Conservation (phyloP, 1,140 invertebrate species). For the Hetaerina americana region DNA sequence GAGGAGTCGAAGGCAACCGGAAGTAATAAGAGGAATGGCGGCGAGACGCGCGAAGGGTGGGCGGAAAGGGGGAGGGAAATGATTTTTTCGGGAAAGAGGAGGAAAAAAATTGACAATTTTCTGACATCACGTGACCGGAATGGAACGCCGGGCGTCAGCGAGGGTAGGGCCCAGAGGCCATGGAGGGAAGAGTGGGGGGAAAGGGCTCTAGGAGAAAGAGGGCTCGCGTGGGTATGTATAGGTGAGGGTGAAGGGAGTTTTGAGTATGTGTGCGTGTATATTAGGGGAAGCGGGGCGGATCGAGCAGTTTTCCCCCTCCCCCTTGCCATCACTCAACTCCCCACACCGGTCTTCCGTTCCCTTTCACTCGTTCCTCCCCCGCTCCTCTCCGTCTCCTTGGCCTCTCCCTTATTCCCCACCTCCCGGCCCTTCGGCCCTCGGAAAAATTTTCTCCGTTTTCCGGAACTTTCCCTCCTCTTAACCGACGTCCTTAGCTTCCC, state of each 20-base stretch:
- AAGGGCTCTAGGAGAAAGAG: neutral
- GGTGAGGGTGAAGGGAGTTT: too few relatives aligned
- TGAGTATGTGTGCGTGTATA: too few relatives aligned
- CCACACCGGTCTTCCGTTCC: too few relatives aligned
- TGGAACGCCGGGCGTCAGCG: neutral
- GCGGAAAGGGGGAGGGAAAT: neutral
- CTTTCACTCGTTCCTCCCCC: neutral
- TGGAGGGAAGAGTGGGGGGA: neutral
- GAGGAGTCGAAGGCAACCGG: too few relatives aligned
- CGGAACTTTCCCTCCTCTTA: neutral
- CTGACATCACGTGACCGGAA: neutral
- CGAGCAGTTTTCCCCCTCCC: too few relatives aligned
- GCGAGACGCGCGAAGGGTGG: too few relatives aligned
- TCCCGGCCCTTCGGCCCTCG: neutral
- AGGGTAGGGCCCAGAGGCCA: neutral
- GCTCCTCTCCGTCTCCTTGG: neutral
- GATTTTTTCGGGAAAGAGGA: neutral
- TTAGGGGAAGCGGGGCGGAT: too few relatives aligned
- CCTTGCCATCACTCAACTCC: too few relatives aligned
- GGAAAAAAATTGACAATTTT: constrained; percentile 1
- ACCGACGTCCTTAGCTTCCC: neutral
- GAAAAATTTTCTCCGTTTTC: neutral
- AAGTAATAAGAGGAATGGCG: neutral
- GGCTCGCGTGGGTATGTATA: too few relatives aligned
- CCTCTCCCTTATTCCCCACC: too few relatives aligned